A percentile compares a stretch with the other conserved stretches of the same genome.
Evolutionary conservation across 2,888 invertebrate genomes (phyloP).

Genomic region (Aphelenchoides bicaudatus): DNA sequence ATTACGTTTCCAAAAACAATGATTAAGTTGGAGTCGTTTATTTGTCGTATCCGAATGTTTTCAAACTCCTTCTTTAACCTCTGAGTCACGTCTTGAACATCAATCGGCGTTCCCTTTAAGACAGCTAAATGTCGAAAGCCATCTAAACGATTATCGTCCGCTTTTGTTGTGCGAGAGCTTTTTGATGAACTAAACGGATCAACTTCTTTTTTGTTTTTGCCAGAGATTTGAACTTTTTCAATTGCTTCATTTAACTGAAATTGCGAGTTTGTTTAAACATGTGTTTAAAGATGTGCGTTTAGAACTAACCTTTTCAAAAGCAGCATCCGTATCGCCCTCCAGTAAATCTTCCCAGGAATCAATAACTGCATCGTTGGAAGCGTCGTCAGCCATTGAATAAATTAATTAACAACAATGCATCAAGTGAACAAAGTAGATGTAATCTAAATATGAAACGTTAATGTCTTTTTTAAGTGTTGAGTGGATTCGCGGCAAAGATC

Average conservation of each 20-base stretch:
- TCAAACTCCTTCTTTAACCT: background rate
- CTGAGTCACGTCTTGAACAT: background rate
- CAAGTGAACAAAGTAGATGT: too few species aligned
- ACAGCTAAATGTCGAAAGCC: background rate
- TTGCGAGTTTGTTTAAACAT: background rate
- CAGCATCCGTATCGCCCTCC: constrained; percentile 1
- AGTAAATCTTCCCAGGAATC: constrained; percentile 18
- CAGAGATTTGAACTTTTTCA: background rate
- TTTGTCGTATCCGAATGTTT: too few species aligned
- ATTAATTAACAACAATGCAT: too few species aligned
- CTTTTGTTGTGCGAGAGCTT: too few species aligned
- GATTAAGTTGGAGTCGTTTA: too few species aligned
- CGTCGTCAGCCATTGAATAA: too few species aligned
- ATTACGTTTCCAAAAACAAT: too few species aligned
- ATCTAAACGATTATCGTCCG: too few species aligned
- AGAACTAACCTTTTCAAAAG: constrained; percentile 13
- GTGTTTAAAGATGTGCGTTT: background rate
- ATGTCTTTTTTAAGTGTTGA: too few species aligned
- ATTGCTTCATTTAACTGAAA: constrained; percentile 7
- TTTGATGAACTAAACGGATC: too few species aligned
- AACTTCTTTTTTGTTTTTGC: constrained; percentile 4
- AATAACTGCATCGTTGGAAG: background rate
- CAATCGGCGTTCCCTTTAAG: background rate
- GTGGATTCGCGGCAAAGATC: too few species aligned
- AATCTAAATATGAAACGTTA: too few species aligned